Evolutionary conservation across 2,797 vertebrate species (phyloP).

Genomic region (Typhlichthys subterraneus): DNA sequence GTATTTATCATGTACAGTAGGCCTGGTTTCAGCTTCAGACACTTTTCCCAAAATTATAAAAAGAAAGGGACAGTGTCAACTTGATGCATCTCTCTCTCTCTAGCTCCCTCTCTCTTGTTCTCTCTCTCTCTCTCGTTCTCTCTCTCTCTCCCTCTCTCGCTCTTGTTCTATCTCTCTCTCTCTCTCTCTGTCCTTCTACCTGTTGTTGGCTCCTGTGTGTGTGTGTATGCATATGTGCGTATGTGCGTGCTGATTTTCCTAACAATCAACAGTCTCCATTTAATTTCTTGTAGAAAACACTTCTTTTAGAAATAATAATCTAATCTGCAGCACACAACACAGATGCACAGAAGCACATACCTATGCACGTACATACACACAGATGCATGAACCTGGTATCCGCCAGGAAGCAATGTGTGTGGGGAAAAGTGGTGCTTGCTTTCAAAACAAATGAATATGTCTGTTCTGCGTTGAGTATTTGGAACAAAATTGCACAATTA

Average conservation of each 20-base stretch:
- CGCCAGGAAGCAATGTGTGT: background rate
- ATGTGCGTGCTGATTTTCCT: slow-evolving; percentile 84
- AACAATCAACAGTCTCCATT: slow-evolving; percentile 83
- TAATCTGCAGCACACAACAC: slow-evolving; percentile 68
- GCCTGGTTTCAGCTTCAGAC: no score
- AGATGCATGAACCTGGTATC: background rate
- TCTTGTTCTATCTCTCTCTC: slow-evolving; percentile 2
- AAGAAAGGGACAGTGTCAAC: no score
- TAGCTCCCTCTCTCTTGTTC: slow-evolving; percentile 1
- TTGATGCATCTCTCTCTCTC: slow-evolving; percentile 1
- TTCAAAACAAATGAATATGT: background rate
- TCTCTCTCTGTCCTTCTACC: no score
- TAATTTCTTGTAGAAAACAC: slow-evolving; percentile 79
- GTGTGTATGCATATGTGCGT: slow-evolving; percentile 4
- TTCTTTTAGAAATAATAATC: slow-evolving; percentile 84
- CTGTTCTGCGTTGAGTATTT: no score
- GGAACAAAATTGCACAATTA: no score
- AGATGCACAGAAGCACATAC: slow-evolving; percentile 2
- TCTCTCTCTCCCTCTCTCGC: background rate
- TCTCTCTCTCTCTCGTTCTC: background rate
- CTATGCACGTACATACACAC: background rate
- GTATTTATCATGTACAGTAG: background rate
- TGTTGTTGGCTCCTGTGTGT: slow-evolving; percentile 43
- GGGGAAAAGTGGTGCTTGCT: background rate
- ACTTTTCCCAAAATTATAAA: background rate